Conservation (phyloP, 2,113 vertebrate genomes). For the Sterrhoptilus dennistouni region DNA sequence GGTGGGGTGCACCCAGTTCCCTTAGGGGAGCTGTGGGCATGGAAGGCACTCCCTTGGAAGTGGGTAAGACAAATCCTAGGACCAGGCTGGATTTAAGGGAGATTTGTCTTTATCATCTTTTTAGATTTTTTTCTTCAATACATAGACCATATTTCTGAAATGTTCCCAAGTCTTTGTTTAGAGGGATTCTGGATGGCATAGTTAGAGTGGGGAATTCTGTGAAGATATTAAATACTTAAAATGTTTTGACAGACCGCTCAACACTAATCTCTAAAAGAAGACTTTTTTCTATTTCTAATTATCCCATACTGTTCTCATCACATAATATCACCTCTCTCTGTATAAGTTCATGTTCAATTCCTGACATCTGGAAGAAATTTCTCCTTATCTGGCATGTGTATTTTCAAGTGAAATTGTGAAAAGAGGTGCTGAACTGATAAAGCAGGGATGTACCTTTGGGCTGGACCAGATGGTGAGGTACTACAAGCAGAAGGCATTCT, state of each 20-base stretch:
- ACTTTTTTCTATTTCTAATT: not conserved
- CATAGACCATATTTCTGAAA: not conserved
- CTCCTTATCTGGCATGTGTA: not conserved
- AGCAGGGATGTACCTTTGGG: not conserved
- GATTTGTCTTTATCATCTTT: not conserved
- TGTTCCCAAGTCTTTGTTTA: not conserved
- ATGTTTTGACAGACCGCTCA: not conserved
- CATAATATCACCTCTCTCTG: not conserved
- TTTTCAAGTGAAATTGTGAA: not conserved
- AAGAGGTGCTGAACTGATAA: conserved; percentile 17
- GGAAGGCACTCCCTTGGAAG: not conserved
- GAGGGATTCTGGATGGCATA: not conserved
- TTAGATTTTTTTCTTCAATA: not conserved
- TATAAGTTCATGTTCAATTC: not conserved
- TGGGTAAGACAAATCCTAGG: not conserved
- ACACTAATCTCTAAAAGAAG: not conserved
- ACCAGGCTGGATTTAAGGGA: not conserved
- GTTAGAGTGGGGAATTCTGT: not conserved
- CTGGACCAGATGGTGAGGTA: not conserved
- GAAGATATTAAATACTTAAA: not conserved
- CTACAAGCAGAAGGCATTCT: not conserved
- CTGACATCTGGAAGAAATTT: conserved; percentile 37
- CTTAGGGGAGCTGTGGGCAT: not conserved
- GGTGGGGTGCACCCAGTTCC: not conserved
- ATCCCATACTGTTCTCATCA: not conserved